Evolutionary conservation across 2,113 vertebrate species (phyloP), one percentile per base, ranked within the genome.

Genomic region (Silurus glanis): DNA sequence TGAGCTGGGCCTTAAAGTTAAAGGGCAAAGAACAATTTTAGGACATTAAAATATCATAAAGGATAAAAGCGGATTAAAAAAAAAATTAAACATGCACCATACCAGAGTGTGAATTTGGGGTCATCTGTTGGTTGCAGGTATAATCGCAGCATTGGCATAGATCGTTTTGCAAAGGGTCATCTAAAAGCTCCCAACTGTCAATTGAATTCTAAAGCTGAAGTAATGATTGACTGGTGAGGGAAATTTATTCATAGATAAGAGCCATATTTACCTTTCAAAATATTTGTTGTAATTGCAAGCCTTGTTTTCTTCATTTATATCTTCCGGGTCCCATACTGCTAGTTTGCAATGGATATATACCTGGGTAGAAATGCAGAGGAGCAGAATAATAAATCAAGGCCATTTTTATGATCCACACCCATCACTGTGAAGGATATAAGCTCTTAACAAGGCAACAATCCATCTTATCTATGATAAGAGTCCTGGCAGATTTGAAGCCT

Each of bases 291-390:
- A 96, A 3, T 96, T 92, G 76, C 95, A 96, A 4, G 95, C 90
- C 69, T 97, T 96, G 89, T 91, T 95, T 1, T 8, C 86, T 72
- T 92, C 79, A 0, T 90, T 87, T 7, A 92, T 25, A n/a, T 9
- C 9, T 0, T 90, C 82, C 23, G 94, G 94, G 79, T 96, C 95
- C 95, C 95, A 96, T 0, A 92, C 92, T 0, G 92, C 69, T 84
- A 95, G 83, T 7, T 93, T 94, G 83, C 93, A 95, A 66, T 96
- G 95, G 62, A 96, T 92, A 85, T 93, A 96, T 3, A 96, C 89
- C 96, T 97, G 83, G 16, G 21, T 10, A 23, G 87, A 14, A 89
- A 3, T 45, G 28, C 14, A 74, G 2, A 37, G 13, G 2, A n/a
- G n/a, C 83, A 56, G 21, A 9, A 19, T 45, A 58, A 21, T 45